Evolutionary conservation across 2,797 vertebrate genomes (phyloP).

Genomic region (Myoxocephalus aenaeus): DNA sequence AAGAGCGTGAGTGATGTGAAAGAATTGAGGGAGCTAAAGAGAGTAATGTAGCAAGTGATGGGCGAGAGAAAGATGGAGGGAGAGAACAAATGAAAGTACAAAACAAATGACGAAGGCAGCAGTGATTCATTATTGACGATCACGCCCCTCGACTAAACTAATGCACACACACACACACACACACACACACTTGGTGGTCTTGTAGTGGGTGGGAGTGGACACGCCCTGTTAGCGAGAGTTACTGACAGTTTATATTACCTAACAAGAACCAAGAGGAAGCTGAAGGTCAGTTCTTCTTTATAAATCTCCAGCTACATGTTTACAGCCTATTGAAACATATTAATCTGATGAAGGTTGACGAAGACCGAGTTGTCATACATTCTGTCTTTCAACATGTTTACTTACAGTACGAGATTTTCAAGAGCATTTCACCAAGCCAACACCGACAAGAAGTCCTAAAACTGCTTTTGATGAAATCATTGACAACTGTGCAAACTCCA

Average conservation of each 20-base stretch:
- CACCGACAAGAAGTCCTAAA: neutral
- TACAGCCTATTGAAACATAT: slow-evolving; percentile 19
- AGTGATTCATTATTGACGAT: slow-evolving; percentile 37
- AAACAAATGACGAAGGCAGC: slow-evolving; percentile 17
- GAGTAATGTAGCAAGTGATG: neutral
- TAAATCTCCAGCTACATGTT: slow-evolving; percentile 45
- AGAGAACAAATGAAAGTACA: slow-evolving; percentile 3
- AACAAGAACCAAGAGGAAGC: slow-evolving; percentile 26
- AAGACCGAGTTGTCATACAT: neutral
- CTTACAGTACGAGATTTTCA: neutral
- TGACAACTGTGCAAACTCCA: neutral
- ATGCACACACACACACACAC: slow-evolving; percentile 8
- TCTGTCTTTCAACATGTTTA: neutral
- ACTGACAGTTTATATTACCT: slow-evolving; percentile 43
- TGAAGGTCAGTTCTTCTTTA: slow-evolving; percentile 45
- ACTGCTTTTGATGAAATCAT: neutral
- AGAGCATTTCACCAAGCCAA: neutral
- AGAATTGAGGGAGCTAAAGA: neutral
- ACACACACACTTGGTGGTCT: neutral
- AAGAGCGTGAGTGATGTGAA: slow-evolving; percentile 7
- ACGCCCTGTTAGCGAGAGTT: slow-evolving; percentile 16
- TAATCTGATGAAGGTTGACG: slow-evolving; percentile 17
- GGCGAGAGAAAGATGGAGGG: neutral
- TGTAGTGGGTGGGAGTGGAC: slow-evolving; percentile 34
- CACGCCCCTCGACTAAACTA: slow-evolving; percentile 8